phyloP scores from a whole-genome alignment of 1,140 invertebrate genomes.

The Oncopodura yosiiana region DNA sequence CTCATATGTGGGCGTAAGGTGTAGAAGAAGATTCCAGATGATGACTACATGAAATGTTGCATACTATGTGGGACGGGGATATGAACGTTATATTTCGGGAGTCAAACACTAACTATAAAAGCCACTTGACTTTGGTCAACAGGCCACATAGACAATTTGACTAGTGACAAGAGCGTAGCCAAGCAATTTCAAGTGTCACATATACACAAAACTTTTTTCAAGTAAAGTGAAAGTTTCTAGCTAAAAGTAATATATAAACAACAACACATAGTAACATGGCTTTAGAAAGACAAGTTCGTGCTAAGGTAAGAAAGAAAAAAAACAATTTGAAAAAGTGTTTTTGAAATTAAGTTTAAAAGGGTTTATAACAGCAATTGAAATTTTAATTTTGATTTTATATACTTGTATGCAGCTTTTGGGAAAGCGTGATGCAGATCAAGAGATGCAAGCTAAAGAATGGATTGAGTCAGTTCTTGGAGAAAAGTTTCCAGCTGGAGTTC shows the following conservation, averaged over 20 bases:
- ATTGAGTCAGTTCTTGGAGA: constrained; percentile 73
- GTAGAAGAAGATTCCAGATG: constrained; percentile 23
- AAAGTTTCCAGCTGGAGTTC: constrained; percentile 51
- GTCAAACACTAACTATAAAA: constrained; percentile 17
- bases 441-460: constrained; percentile 75
- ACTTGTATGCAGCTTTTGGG: constrained; percentile 57
- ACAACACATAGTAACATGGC: constrained; percentile 47
- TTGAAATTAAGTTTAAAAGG: neutral
- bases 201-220: neutral
- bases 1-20: constrained; percentile 20
- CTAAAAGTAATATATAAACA: constrained; percentile 7
- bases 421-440: constrained; percentile 73
- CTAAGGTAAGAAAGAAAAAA: constrained; percentile 50
- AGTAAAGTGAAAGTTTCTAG: neutral
- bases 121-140: constrained; percentile 2
- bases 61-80: constrained; percentile 12
- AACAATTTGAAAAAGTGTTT: neutral
- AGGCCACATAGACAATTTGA: constrained; percentile 9
- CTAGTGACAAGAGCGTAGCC: too few species aligned
- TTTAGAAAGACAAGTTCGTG: constrained; percentile 67
- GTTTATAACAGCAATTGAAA: neutral
- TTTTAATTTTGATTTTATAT: constrained; percentile 13
- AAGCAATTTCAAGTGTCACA: too few species aligned
- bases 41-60: constrained; percentile 10
- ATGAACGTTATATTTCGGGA: neutral